Evolutionary conservation across 2,797 vertebrate species (phyloP).

Genomic region (Morelia viridis): DNA sequence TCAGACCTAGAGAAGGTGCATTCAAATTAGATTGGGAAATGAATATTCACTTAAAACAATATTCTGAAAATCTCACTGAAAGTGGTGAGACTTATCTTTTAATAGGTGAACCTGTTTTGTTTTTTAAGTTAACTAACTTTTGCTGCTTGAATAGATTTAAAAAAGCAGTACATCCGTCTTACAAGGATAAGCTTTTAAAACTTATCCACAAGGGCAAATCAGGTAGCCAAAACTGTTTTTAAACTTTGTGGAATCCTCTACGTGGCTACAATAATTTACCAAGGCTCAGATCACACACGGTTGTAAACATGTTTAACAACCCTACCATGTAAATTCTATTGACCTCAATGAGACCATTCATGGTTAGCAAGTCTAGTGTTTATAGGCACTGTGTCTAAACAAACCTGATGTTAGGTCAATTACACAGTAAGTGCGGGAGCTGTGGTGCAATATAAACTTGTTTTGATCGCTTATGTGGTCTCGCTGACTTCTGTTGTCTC

Average conservation of each 20-base stretch:
- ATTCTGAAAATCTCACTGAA: not conserved
- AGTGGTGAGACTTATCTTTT: not conserved
- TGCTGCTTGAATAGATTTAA: conserved; percentile 7
- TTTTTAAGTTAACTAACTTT: not conserved
- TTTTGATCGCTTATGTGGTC: conserved; percentile 21
- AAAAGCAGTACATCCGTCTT: not conserved
- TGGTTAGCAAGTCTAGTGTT: conserved; percentile 34
- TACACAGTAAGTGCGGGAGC: conserved; percentile 4
- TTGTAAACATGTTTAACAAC: conserved; percentile 32
- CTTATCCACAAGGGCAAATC: not conserved
- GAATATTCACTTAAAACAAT: not conserved
- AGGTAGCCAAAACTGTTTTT: not conserved
- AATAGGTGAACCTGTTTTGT: not conserved
- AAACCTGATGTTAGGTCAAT: conserved; percentile 24
- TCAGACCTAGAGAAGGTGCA: not conserved
- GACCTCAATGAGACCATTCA: conserved; percentile 34
- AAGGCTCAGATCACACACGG: conserved; percentile 3
- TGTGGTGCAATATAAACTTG: not conserved
- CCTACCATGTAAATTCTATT: conserved; percentile 25
- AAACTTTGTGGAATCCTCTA: not conserved
- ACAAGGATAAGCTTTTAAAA: not conserved
- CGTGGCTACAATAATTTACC: conserved; percentile 8
- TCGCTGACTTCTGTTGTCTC: not conserved
- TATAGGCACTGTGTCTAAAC: conserved; percentile 32
- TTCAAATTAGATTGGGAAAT: not conserved